Percentiles rank a stretch among this genome's conserved stretches.
Conservation (phyloP, 2,797 vertebrate genomes). For the Pteropus rufus region DNA sequence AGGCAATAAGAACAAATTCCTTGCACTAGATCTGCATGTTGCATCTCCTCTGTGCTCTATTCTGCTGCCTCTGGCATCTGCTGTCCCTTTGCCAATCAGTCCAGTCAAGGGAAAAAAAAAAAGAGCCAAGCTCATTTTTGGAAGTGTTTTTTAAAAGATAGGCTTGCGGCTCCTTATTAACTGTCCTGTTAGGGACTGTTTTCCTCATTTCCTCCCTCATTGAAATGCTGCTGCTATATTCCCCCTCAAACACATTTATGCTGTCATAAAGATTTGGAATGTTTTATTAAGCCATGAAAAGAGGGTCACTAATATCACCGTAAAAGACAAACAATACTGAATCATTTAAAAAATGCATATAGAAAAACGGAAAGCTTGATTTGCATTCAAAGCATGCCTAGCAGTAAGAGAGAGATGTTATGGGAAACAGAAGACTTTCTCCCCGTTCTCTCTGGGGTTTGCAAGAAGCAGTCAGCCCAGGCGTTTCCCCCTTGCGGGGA, state of each 20-base stretch:
- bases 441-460: neutral
- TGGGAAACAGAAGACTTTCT: neutral
- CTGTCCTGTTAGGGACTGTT: neutral
- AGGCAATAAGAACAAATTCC: neutral
- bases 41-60: neutral
- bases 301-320: neutral
- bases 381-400: neutral
- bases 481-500: accelerated
- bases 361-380: neutral
- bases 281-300: neutral
- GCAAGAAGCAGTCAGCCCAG: neutral
- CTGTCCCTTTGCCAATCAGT: neutral
- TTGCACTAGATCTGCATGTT: accelerated
- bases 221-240: neutral
- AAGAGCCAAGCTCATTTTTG: neutral
- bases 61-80: neutral
- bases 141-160: neutral
- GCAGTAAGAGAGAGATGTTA: neutral
- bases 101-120: neutral
- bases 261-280: neutral
- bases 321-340: neutral
- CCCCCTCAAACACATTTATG: neutral
- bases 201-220: neutral
- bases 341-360: neutral
- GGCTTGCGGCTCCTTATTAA: neutral